Percentiles rank a stretch among this genome's conserved stretches.
These are phyloP conservation scores for Nomada flava DNA, from an alignment of 2,888 invertebrate genomes.

Conservation along the genomic window DNA sequence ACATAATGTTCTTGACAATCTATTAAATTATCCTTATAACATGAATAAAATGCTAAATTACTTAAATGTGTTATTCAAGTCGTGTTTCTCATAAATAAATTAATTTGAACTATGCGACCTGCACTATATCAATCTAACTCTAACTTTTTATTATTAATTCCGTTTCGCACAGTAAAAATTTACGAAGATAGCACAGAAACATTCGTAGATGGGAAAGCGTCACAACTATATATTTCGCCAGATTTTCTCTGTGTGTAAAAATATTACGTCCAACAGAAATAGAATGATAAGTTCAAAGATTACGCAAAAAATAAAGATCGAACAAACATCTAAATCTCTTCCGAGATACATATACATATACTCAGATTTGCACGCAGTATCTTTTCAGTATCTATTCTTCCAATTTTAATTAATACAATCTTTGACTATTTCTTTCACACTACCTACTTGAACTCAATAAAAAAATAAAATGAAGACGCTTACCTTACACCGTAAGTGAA, in stretches of 20 bases:
- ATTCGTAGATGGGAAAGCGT: not conserved
- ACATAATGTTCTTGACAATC: no score
- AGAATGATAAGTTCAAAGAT: constrained; percentile 31
- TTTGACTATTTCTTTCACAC: not conserved
- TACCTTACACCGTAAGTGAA: constrained; percentile 79
- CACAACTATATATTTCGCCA: not conserved
- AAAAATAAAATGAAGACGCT: constrained; percentile 19
- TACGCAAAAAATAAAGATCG: not conserved
- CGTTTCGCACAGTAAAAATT: not conserved
- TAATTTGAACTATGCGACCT: no score
- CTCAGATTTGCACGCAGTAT: not conserved
- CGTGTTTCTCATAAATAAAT: no score
- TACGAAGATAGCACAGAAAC: not conserved
- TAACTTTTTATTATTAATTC: no score
- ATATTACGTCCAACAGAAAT: constrained; percentile 3
- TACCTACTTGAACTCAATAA: not conserved
- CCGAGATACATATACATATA: not conserved
- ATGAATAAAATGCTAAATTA: no score
- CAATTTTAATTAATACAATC: not conserved
- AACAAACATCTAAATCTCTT: constrained; percentile 19
- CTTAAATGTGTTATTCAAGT: no score
- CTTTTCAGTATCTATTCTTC: not conserved
- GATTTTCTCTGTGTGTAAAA: not conserved
- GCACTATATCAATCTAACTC: no score
- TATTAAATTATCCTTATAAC: no score